Evolutionary conservation across 2,797 vertebrate species (phyloP).

Genomic region (Sylvia borin): DNA sequence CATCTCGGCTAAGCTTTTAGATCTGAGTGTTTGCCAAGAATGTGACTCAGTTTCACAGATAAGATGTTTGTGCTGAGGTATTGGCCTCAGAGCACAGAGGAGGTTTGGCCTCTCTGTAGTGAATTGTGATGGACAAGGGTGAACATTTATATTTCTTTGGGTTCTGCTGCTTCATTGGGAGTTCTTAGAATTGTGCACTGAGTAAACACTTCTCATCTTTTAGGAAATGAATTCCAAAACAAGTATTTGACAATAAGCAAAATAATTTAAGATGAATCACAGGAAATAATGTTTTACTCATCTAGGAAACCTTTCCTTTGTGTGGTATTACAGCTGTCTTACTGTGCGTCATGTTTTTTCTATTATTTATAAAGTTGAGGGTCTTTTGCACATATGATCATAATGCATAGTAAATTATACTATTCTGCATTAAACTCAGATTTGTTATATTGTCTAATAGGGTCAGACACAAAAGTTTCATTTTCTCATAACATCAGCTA

Average conservation of each 20-base stretch:
- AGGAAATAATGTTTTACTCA: background rate
- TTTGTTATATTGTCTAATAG: background rate
- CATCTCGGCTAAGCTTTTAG: background rate
- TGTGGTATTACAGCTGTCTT: background rate
- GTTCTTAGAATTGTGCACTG: background rate
- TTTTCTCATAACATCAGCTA: background rate
- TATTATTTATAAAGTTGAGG: background rate
- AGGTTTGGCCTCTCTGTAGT: background rate
- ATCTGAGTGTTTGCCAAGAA: background rate
- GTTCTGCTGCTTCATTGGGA: background rate
- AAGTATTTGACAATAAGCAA: background rate
- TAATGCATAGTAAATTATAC: background rate
- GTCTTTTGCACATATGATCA: background rate
- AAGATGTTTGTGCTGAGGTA: background rate
- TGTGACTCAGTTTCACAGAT: background rate
- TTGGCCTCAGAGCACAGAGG: background rate
- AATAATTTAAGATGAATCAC: background rate
- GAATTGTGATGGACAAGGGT: background rate
- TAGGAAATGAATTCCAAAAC: background rate
- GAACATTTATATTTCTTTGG: background rate
- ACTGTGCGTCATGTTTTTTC: background rate
- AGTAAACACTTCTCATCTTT: background rate
- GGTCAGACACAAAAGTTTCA: background rate
- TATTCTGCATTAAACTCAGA: background rate
- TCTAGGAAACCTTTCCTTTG: background rate